Evolutionary conservation across 2,113 vertebrate genomes (phyloP), one percentile per base, ranked within the genome.

Genomic region (Dipodomys spectabilis): DNA sequence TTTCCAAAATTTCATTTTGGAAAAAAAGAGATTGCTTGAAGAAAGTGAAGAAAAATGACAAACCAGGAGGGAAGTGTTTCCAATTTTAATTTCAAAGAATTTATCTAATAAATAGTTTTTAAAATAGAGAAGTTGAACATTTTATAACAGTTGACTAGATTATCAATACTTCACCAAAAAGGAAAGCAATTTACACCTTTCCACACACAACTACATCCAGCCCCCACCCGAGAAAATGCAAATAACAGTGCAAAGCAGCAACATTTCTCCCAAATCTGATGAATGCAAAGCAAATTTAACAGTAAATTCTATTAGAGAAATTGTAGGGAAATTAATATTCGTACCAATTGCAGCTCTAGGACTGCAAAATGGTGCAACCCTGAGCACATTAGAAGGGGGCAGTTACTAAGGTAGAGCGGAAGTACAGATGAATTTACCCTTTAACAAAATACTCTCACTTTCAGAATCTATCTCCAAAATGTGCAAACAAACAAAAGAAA

Each of bases 31-130:
- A 16, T 57, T 28, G 68, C 65, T 67, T 67, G 65, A 64, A 68
- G 4, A 28, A 25, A 68, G 35, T 16, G 72, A 80, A 79, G 1
- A 84, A 65, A 95, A 86, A 67, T 30, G 6, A 28, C 7, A 60
- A 86, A 49, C 4, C 28, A 57, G 25, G 5, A 39, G 22, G 3
- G 28, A 62, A 86, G 83, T 78, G 39, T 7, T 91, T 88, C 2
- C 30, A 93, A 65, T n/a, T 57, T 79, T 68, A 78, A 78, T 77
- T 18, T 91, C 39, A 82, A 49, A 18, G 15, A 82, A 27, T 49
- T 84, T 64, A 73, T 60, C 28, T 74, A 86, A 30, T 62, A 30
- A 62, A 74, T 30, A 7, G 1, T 7, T 62, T 79, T 75, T 82
- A 19, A 53, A 90, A 87, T 60, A 67, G 25, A 77, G 12, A 64